A percentile compares a stretch with the other conserved stretches of the same genome.
These are phyloP conservation scores for Rostratula benghalensis DNA, from an alignment of 2,113 vertebrate genomes.

Conservation along the genomic window DNA sequence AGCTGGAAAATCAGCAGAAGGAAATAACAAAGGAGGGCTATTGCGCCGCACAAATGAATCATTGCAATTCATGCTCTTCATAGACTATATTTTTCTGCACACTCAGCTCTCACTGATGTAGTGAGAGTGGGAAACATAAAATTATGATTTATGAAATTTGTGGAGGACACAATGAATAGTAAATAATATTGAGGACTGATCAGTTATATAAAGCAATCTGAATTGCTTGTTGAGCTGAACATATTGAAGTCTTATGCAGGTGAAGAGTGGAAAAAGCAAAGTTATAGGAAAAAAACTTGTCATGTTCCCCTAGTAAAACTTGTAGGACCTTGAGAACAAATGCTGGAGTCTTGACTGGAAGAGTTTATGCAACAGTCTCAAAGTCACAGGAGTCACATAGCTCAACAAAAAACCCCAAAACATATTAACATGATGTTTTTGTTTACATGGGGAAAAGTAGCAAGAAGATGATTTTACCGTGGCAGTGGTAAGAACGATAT, in stretches of 20 bases:
- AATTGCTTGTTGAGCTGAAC: neutral
- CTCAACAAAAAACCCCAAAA: neutral
- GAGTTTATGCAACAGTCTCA: neutral
- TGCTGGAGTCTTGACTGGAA: neutral
- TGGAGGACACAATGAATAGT: neutral
- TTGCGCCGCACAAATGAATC: neutral
- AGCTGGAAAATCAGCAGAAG: constrained; percentile 20
- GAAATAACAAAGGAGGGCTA: constrained; percentile 22
- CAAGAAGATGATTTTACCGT: neutral
- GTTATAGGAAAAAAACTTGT: neutral
- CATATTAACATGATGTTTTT: neutral
- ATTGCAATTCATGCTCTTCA: neutral
- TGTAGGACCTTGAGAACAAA: neutral
- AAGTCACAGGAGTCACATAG: neutral
- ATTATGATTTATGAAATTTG: neutral
- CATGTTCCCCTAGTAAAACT: neutral
- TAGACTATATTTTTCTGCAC: neutral
- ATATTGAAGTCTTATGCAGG: neutral
- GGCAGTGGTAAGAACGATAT: neutral
- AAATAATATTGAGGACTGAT: neutral
- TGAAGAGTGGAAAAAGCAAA: neutral
- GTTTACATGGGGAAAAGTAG: neutral
- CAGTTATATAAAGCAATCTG: neutral
- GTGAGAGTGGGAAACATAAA: neutral
- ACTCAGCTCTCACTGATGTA: constrained; percentile 11